A percentile compares a stretch with the other conserved stretches of the same genome.
phyloP scores from a whole-genome alignment of 2,888 invertebrate genomes.

The Eilema depressum region DNA sequence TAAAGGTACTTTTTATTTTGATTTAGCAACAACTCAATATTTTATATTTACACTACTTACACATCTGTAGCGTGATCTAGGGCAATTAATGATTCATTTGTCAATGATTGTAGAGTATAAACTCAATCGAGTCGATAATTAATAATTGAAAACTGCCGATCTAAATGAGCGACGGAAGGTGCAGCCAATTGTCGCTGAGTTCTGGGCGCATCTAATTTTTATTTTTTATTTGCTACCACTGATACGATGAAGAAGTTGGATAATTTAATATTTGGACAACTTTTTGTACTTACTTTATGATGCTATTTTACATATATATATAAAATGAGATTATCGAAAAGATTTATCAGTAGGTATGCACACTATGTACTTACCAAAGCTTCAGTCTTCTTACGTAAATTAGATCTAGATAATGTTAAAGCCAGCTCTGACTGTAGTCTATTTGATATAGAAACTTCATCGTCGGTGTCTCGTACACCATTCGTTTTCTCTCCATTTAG shows the following conservation, averaged over 20 bases:
- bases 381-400: constrained; percentile 91
- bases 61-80: background rate
- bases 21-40: background rate
- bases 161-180: too few species aligned
- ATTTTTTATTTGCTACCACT: too few species aligned
- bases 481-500: constrained; percentile 82
- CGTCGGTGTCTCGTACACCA: constrained; percentile 66
- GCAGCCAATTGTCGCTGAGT: too few species aligned
- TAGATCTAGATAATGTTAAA: constrained; percentile 92
- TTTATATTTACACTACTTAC: background rate
- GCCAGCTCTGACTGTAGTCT: constrained; percentile 91
- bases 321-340: constrained; percentile 28
- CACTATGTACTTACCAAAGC: constrained; percentile 86
- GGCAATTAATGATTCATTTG: background rate
- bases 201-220: too few species aligned
- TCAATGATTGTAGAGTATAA: background rate
- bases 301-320: background rate
- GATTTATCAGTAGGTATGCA: constrained; percentile 12
- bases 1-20: constrained; percentile 1
- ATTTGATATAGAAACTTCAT: constrained; percentile 87
- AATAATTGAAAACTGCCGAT: too few species aligned
- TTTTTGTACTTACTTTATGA: background rate
- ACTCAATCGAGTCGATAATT: too few species aligned
- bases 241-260: too few species aligned
- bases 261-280: background rate